Evolutionary conservation across 2,888 invertebrate species (phyloP).

Genomic region (Creontiades dilutus): DNA sequence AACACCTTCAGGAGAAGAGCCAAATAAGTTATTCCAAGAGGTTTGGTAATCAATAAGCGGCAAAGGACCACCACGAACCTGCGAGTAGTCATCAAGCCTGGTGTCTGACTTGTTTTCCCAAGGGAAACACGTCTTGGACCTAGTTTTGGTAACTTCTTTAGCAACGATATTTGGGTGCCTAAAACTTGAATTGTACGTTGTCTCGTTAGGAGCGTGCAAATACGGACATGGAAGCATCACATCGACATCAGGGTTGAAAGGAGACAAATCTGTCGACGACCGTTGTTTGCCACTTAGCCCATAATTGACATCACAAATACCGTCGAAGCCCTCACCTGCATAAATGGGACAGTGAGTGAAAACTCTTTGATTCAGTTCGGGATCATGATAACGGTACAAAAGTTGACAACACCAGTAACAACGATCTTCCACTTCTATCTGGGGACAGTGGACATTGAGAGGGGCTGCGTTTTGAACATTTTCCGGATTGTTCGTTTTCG

Average conservation of each 20-base stretch:
- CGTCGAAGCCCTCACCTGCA: not conserved
- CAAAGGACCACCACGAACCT: not conserved
- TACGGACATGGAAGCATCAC: conserved; percentile 49
- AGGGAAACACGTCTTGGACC: not conserved
- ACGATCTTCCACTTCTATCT: conserved; percentile 3
- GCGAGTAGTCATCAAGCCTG: not conserved
- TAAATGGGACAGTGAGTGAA: conserved; percentile 31
- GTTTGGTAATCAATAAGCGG: not conserved
- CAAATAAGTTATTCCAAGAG: not conserved
- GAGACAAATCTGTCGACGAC: not conserved
- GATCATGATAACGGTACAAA: conserved; percentile 35
- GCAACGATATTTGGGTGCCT: conserved; percentile 40
- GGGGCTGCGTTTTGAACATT: too few relatives aligned
- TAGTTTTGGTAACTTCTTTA: not conserved
- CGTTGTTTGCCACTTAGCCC: not conserved
- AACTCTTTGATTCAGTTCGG: not conserved
- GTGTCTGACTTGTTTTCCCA: not conserved
- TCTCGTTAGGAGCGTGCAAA: not conserved
- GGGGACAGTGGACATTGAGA: not conserved
- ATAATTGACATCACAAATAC: not conserved
- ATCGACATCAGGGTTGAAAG: not conserved
- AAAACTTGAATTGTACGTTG: conserved; percentile 35
- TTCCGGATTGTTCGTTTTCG: not conserved
- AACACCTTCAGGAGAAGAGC: not conserved
- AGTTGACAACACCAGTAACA: conserved; percentile 34